Evolutionary conservation across 2,113 vertebrate species (phyloP).

Genomic region (Leuciscus idus): DNA sequence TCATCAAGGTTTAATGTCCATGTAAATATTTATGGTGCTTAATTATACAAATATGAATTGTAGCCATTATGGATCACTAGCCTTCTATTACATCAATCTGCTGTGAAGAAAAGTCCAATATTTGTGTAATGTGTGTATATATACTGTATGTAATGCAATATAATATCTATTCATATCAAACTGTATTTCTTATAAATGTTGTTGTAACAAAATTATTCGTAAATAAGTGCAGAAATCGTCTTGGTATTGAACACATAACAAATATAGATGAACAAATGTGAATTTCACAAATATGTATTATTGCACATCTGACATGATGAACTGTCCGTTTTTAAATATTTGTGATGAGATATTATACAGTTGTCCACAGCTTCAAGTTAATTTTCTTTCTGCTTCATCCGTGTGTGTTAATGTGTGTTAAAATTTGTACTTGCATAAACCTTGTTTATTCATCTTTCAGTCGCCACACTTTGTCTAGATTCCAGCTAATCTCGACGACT

Average conservation of each 20-base stretch:
- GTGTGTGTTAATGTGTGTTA: not conserved
- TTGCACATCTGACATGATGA: not conserved
- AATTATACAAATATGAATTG: conserved; percentile 18
- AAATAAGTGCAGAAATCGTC: not conserved
- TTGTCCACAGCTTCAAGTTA: not conserved
- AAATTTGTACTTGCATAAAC: not conserved
- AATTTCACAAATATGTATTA: not conserved
- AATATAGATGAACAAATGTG: not conserved
- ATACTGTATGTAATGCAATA: not conserved
- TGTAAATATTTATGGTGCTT: conserved; percentile 29
- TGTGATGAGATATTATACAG: not conserved
- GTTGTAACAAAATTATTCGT: not conserved
- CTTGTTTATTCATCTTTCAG: not conserved
- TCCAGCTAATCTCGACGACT: not conserved
- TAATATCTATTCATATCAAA: conserved; percentile 6
- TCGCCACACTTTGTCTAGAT: not conserved
- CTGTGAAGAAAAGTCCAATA: not conserved
- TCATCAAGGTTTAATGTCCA: not conserved
- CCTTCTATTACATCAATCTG: not conserved
- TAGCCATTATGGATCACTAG: conserved; percentile 9
- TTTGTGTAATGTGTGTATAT: not conserved
- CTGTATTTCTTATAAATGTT: conserved; percentile 12
- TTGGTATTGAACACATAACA: not conserved
- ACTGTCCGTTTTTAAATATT: not conserved
- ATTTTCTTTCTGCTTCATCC: not conserved